These are phyloP conservation scores for Lacerta viridis DNA, from an alignment of 2,797 vertebrate species.

Conservation along the genomic window DNA sequence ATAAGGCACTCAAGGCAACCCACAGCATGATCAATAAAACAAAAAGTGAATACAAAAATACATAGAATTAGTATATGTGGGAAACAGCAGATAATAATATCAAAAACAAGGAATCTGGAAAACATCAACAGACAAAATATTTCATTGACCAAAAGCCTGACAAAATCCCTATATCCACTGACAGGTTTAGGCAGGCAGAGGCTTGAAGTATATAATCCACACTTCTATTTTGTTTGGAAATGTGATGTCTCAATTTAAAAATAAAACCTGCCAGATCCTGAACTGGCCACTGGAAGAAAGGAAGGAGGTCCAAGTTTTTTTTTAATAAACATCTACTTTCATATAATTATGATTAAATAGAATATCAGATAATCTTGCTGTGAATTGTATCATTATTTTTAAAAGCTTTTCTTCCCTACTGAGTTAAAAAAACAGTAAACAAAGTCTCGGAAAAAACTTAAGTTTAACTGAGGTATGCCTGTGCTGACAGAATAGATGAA, in stretches of 20 bases:
- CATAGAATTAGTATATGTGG: not conserved
- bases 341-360: not conserved
- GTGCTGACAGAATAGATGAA: not conserved
- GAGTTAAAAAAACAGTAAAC: constrained; percentile 9
- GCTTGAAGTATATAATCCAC: not conserved
- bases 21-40: not conserved
- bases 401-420: not conserved
- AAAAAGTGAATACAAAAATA: not conserved
- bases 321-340: not conserved
- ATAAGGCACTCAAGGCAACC: not conserved
- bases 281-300: not conserved
- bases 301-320: not conserved
- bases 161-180: not conserved
- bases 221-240: not conserved
- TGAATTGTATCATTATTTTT: not conserved
- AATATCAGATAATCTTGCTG: not conserved
- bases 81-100: not conserved
- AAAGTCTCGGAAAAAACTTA: not conserved
- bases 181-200: not conserved
- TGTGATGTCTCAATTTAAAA: not conserved
- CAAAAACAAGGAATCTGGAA: not conserved
- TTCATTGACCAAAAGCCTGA: not conserved
- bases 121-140: not conserved
- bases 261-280: not conserved
- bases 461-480: not conserved